Evolutionary conservation across 2,113 vertebrate genomes (phyloP), one percentile per base, ranked within the genome.

Genomic region (Setophaga petechia): DNA sequence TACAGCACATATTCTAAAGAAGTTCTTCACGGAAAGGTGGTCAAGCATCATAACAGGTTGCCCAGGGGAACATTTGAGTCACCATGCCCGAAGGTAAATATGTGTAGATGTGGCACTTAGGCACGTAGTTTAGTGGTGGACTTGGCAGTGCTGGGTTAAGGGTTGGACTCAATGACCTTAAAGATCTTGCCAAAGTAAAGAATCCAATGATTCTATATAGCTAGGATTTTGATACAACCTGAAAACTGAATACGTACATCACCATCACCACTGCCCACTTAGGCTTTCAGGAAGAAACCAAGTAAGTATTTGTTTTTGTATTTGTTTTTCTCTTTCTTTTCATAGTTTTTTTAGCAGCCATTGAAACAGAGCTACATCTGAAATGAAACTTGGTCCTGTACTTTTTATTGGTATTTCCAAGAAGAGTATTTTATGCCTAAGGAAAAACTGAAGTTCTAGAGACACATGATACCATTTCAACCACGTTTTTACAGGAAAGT

Each of bases 181-280:
- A 72, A 79, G 13, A 5, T 49, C 5, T 15, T 73, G n/a, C 21
- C 31, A 31, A 49, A 35, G 4, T 7, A 43, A 44, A 58, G 31
- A 58, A 66, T 51, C 23, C 8, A 44, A 27, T 33, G 14, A 43
- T 31, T 80, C 59, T 49, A 10, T 15, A 20, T 3, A 61, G 41
- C 20, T 43, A 59, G 69, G 73, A 61, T 82, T 51, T 39, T 85
- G 35, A 74, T 39, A 61, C 3, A 62, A 23, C 33, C 30, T 81
- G n/a, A 65, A 95, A 92, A 77, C 5, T 15, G 14, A 33, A 72
- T 27, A 80, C 6, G n/a, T 21, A 76, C 6, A 46, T 15, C 9
- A 46, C 7, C 12, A 66, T 19, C 41, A 28, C 28, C 23, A 44
- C 2, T 0, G 6, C 14, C 7, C 1, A 23, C 37, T 54, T 31